A percentile compares a stretch with the other conserved stretches of the same genome.
phyloP scores from a whole-genome alignment of 2,113 vertebrate genomes.

The Alectura lathami region DNA sequence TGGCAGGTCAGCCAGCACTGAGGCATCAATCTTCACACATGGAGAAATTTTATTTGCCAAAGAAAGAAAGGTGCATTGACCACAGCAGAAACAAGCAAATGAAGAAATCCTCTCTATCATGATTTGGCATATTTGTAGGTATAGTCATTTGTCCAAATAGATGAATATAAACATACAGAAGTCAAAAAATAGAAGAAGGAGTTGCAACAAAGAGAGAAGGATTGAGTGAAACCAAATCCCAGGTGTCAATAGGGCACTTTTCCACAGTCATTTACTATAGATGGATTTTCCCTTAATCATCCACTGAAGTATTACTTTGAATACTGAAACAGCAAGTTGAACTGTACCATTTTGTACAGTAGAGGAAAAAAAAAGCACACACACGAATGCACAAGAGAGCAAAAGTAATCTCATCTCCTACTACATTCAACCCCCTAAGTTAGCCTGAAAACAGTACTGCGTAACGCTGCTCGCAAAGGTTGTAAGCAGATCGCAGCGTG shows the following conservation, averaged over 20 bases:
- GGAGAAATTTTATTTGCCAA: not conserved
- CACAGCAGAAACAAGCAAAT: not conserved
- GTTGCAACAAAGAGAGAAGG: not conserved
- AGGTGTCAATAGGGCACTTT: not conserved
- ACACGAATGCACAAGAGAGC: not conserved
- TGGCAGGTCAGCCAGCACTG: not conserved
- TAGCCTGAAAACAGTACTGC: not conserved
- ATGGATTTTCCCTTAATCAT: not conserved
- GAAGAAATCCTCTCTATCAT: not conserved
- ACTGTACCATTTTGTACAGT: not conserved
- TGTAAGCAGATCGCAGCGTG: not conserved
- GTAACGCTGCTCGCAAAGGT: not conserved
- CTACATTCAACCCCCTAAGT: not conserved
- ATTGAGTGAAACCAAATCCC: not conserved
- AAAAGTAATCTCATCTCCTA: not conserved
- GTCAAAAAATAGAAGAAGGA: not conserved
- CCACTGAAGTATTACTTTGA: not conserved
- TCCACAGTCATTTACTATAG: not conserved
- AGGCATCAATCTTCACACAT: not conserved
- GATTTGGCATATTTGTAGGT: not conserved
- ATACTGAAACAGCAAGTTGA: not conserved
- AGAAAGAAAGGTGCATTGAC: not conserved
- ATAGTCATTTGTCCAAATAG: not conserved
- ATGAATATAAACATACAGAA: not conserved
- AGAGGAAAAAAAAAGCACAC: rapidly evolving